Percentiles rank a stretch among this genome's conserved stretches.
phyloP scores from a whole-genome alignment of 2,113 vertebrate species.

The Zeus faber region DNA sequence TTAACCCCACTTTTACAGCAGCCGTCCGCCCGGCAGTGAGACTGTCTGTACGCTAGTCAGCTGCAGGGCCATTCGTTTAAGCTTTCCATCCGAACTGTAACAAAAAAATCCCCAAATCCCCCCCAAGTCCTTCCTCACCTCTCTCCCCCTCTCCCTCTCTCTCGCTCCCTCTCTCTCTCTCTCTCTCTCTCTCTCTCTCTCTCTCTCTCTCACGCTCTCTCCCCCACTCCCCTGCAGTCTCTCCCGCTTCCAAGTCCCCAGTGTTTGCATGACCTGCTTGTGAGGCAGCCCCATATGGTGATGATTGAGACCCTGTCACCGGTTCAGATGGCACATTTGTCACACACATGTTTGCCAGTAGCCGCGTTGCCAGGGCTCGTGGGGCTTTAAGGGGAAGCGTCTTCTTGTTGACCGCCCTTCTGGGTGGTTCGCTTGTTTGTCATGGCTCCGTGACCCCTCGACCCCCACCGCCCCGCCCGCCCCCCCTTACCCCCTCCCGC shows the following conservation, averaged over 20 bases:
- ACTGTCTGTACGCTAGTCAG: constrained; percentile 23
- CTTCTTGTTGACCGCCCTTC: constrained; percentile 61
- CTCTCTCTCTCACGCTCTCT: no score
- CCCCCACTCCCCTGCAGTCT: no score
- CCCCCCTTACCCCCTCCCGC: constrained; percentile 20
- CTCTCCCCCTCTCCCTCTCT: no score
- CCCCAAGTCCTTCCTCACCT: no score
- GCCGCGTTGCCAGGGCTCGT: constrained; percentile 49
- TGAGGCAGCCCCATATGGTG: constrained; percentile 51
- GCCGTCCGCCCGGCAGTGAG: constrained; percentile 14
- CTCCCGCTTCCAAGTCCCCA: no score
- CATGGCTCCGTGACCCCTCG: constrained; percentile 48
- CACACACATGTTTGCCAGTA: constrained; percentile 65
- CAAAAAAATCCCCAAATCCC: no score
- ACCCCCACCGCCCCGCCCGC: constrained; percentile 37
- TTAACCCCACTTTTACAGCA: constrained; percentile 17
- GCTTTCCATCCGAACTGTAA: neutral
- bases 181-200: no score
- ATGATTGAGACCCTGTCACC: constrained; percentile 56
- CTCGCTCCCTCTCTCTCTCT: no score
- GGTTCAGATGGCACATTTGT: constrained; percentile 66
- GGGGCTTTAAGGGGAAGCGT: constrained; percentile 46
- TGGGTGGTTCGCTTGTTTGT: constrained; percentile 67
- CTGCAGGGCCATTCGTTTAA: constrained; percentile 15
- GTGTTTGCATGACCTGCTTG: constrained; percentile 46